phyloP scores from a whole-genome alignment of 2,797 vertebrate species.

The Aythya fuligula region DNA sequence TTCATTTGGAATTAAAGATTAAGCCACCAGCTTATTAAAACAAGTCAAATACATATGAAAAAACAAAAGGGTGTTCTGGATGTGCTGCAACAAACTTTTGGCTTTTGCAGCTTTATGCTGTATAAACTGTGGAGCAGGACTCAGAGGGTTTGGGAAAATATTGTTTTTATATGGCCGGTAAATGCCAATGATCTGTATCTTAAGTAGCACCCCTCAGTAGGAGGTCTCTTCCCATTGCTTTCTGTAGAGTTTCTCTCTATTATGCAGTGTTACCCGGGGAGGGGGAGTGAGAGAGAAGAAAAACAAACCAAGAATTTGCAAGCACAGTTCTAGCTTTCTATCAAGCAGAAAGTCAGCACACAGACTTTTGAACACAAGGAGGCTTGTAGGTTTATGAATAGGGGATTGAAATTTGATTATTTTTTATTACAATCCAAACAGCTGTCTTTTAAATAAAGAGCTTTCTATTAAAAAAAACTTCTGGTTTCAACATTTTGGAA shows the following conservation, averaged over 20 bases:
- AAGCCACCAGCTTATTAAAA: constrained; percentile 3
- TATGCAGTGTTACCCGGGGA: constrained; percentile 15
- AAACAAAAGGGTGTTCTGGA: not conserved
- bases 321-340: constrained; percentile 32
- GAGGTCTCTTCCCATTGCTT: constrained; percentile 40
- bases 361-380: constrained; percentile 37
- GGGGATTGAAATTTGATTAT: constrained; percentile 61
- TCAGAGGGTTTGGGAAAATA: constrained; percentile 61
- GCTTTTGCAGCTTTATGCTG: constrained; percentile 20
- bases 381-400: constrained; percentile 45
- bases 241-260: constrained; percentile 46
- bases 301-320: constrained; percentile 71
- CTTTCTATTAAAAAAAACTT: not conserved
- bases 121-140: constrained; percentile 29
- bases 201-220: constrained; percentile 36
- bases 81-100: not conserved
- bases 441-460: not conserved
- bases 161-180: constrained; percentile 62
- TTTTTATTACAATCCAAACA: constrained; percentile 65
- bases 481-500: not conserved
- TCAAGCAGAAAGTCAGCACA: constrained; percentile 50
- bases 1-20: not conserved
- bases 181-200: constrained; percentile 59
- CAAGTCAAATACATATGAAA: not conserved
- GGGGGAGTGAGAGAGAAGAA: constrained; percentile 41